These are phyloP conservation scores for Paracyprichromis sp. DNA, from an alignment of 2,113 vertebrate genomes.

Conservation along the genomic window DNA sequence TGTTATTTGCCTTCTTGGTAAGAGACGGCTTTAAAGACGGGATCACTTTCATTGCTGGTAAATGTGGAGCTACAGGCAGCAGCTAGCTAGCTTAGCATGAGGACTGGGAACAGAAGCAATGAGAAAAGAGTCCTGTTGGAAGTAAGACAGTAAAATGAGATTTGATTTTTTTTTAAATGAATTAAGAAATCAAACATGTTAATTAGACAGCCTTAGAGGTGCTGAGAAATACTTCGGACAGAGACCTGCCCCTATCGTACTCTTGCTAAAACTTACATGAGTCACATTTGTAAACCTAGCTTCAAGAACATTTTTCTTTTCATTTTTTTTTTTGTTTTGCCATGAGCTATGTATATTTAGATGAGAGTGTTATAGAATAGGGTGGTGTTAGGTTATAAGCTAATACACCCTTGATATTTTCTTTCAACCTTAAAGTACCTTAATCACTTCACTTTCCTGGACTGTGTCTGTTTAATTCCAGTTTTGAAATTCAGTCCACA, in stretches of 20 bases:
- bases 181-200: not conserved
- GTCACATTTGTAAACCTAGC: not conserved
- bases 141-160: not conserved
- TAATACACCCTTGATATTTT: not conserved
- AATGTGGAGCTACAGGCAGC: not conserved
- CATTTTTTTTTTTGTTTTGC: fast-evolving
- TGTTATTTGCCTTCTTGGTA: not conserved
- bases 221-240: not conserved
- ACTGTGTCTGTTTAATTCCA: not conserved
- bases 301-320: not conserved
- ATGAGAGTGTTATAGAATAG: not conserved
- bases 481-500: not conserved
- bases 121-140: not conserved
- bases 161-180: not conserved
- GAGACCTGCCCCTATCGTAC: not conserved
- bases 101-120: not conserved
- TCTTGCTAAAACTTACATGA: not conserved
- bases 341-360: not conserved
- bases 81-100: not conserved
- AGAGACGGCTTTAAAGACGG: not conserved
- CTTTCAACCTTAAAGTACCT: not conserved
- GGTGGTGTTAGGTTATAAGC: not conserved
- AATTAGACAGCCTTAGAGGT: not conserved
- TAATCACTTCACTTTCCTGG: not conserved
- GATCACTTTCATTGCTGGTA: not conserved